Conservation (phyloP, 2,888 invertebrate genomes). For the Acanthosoma haemorrhoidale region DNA sequence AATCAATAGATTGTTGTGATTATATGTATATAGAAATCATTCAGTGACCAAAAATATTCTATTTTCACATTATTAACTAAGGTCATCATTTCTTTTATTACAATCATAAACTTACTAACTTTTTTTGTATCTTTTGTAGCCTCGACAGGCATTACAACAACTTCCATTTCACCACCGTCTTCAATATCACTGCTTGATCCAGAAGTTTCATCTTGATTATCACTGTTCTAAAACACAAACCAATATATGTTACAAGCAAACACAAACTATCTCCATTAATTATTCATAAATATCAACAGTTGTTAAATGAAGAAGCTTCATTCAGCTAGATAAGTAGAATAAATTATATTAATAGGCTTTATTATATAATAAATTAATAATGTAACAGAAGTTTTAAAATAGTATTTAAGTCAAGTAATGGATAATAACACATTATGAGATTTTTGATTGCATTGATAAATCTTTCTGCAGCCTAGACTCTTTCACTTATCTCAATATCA, state of each 20-base stretch:
- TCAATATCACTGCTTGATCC: constrained; percentile 47
- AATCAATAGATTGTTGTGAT: neutral
- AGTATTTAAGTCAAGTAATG: too few relatives aligned
- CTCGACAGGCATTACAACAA: constrained; percentile 37
- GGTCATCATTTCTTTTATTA: too few relatives aligned
- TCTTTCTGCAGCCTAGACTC: too few relatives aligned
- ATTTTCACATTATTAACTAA: neutral
- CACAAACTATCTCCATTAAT: too few relatives aligned
- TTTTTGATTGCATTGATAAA: too few relatives aligned
- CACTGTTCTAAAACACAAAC: neutral
- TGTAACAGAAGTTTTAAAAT: too few relatives aligned
- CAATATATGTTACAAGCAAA: neutral
- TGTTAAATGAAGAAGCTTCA: neutral
- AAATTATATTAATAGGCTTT: too few relatives aligned
- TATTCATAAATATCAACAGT: neutral
- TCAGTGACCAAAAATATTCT: neutral
- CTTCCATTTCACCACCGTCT: constrained; percentile 42
- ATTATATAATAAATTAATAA: too few relatives aligned
- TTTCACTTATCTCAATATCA: too few relatives aligned
- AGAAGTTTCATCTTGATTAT: constrained; percentile 44
- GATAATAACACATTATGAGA: too few relatives aligned
- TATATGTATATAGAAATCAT: neutral
- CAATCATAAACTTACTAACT: neutral
- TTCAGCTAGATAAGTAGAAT: neutral
- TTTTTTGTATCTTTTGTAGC: neutral